Evolutionary conservation across 2,113 vertebrate species (phyloP).

Genomic region (Sylvietta virens): DNA sequence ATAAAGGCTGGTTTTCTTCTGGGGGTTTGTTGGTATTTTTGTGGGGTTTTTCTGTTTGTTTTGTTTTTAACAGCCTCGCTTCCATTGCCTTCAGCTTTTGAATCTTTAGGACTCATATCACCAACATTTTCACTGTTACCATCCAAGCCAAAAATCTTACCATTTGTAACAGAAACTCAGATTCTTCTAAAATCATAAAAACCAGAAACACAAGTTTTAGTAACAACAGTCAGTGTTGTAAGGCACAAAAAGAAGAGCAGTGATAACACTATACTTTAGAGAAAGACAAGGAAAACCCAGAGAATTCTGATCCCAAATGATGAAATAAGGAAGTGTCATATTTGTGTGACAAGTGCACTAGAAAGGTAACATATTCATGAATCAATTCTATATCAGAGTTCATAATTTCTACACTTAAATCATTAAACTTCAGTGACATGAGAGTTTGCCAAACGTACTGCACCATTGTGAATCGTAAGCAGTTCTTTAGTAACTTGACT

Average conservation of each 20-base stretch:
- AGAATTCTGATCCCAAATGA: background rate
- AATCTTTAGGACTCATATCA: background rate
- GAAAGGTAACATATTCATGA: background rate
- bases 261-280: background rate
- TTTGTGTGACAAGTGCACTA: background rate
- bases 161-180: background rate
- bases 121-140: background rate
- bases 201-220: background rate
- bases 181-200: background rate
- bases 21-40: background rate
- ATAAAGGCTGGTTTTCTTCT: background rate
- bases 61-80: background rate
- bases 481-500: background rate
- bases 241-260: background rate
- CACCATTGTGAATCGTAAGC: background rate
- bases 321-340: background rate
- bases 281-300: background rate
- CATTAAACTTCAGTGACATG: background rate
- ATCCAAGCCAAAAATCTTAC: background rate
- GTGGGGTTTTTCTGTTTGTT: fast-evolving
- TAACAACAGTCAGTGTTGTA: background rate
- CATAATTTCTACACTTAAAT: background rate
- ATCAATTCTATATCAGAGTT: background rate
- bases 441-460: background rate
- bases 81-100: background rate